Percentiles rank a stretch among this genome's conserved stretches.
Conservation (phyloP, 2,113 vertebrate genomes). For the Choloepus hoffmanni region DNA sequence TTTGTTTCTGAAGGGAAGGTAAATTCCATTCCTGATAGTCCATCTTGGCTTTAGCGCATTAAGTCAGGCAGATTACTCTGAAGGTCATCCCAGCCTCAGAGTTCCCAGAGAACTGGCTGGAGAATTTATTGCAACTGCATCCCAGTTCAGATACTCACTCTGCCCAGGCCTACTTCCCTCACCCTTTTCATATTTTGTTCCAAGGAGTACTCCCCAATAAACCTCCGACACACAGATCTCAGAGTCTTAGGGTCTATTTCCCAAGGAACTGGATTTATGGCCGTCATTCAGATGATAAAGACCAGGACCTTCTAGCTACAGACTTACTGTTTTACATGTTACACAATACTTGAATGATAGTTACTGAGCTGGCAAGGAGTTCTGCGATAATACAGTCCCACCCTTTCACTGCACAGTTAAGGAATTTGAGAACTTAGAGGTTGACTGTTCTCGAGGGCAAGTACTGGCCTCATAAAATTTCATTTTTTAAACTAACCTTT, state of each 20-base stretch:
- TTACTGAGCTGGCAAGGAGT: neutral
- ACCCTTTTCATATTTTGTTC: neutral
- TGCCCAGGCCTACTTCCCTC: neutral
- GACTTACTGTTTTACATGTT: neutral
- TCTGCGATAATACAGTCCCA: neutral
- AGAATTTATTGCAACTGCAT: neutral
- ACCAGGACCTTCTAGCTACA: neutral
- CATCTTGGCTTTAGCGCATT: neutral
- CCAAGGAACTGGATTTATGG: neutral
- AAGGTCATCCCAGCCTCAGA: neutral
- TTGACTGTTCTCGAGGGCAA: neutral
- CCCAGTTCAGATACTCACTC: neutral
- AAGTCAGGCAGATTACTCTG: neutral
- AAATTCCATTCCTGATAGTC: neutral
- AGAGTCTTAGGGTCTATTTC: neutral
- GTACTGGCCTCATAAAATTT: constrained; percentile 2
- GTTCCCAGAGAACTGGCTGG: neutral
- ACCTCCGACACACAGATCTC: neutral
- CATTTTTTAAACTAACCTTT: neutral
- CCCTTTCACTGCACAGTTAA: neutral
- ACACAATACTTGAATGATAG: neutral
- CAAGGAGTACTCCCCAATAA: neutral
- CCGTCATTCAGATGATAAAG: neutral
- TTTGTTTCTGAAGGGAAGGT: neutral
- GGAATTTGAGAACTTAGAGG: neutral